Evolutionary conservation across 2,888 invertebrate species (phyloP).

Genomic region (Scaptomyza cyrtandrae): DNA sequence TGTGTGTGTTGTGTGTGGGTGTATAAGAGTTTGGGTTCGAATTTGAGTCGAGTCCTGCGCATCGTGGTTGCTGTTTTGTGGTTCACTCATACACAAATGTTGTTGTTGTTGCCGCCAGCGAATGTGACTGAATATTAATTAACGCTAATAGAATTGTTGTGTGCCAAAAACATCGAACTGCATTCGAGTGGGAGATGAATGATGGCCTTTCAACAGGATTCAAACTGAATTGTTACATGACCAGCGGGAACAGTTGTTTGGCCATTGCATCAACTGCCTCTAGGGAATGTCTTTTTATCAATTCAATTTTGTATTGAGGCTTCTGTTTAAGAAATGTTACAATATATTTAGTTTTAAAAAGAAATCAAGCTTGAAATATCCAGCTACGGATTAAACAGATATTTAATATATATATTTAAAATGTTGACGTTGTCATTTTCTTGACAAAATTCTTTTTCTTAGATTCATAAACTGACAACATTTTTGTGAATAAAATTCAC

Average conservation of each 20-base stretch:
- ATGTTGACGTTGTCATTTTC: no score
- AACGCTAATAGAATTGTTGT: slow-evolving; percentile 74
- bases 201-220: slow-evolving; percentile 55
- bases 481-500: no score
- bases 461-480: no score
- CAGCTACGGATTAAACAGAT: no score
- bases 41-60: slow-evolving; percentile 43
- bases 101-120: slow-evolving; percentile 51
- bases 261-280: not conserved
- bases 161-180: slow-evolving; percentile 52
- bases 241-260: slow-evolving; percentile 19
- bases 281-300: not conserved
- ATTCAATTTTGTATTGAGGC: not conserved
- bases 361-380: not conserved
- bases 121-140: slow-evolving; percentile 71
- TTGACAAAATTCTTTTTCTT: no score
- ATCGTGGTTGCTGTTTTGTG: slow-evolving; percentile 51
- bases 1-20: slow-evolving; percentile 4
- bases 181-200: slow-evolving; percentile 55
- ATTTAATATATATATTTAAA: no score
- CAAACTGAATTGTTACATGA: slow-evolving; percentile 33
- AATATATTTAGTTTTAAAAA: no score
- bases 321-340: not conserved
- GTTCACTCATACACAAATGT: slow-evolving; percentile 32
- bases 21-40: slow-evolving; percentile 29